These are phyloP conservation scores for Ernsta delagoae DNA, from an alignment of 2,888 invertebrate species.

Conservation along the genomic window DNA sequence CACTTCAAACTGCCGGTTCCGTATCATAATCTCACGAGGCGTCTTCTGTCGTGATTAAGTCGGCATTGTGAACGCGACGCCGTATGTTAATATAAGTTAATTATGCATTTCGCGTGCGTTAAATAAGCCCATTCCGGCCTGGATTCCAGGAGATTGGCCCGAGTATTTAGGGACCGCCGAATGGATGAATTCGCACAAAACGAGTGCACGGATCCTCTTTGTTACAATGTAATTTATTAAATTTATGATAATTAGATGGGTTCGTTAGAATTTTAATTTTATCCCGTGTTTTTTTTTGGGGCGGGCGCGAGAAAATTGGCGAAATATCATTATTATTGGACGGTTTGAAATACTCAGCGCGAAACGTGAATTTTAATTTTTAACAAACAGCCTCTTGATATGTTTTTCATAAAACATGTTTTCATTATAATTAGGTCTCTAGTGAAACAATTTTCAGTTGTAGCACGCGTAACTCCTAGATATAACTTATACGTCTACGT, in stretches of 20 bases:
- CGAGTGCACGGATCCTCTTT: constrained; percentile 39
- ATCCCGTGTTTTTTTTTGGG: background rate
- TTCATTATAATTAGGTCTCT: too few species aligned
- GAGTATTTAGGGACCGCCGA: constrained; percentile 46
- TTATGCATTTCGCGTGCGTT: constrained; percentile 75
- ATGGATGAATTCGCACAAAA: constrained; percentile 49
- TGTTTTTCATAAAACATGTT: too few species aligned
- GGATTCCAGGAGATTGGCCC: constrained; percentile 58
- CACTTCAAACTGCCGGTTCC: background rate
- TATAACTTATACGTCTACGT: too few species aligned
- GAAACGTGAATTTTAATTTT: constrained; percentile 3
- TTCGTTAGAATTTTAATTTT: constrained; percentile 21
- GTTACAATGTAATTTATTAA: constrained; percentile 41
- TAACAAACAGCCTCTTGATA: too few species aligned
- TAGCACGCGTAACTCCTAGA: too few species aligned
- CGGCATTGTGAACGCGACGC: constrained; percentile 26
- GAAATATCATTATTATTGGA: constrained; percentile 24
- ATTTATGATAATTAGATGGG: constrained; percentile 40
- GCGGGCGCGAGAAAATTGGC: constrained; percentile 6
- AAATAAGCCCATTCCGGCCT: constrained; percentile 61
- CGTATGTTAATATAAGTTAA: constrained; percentile 75
- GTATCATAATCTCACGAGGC: constrained; percentile 26
- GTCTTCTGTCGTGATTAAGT: constrained; percentile 29
- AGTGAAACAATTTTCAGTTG: too few species aligned
- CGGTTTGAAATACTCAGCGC: constrained; percentile 16